phyloP scores from a whole-genome alignment of 2,797 vertebrate genomes.

The Nannoperca australis region DNA sequence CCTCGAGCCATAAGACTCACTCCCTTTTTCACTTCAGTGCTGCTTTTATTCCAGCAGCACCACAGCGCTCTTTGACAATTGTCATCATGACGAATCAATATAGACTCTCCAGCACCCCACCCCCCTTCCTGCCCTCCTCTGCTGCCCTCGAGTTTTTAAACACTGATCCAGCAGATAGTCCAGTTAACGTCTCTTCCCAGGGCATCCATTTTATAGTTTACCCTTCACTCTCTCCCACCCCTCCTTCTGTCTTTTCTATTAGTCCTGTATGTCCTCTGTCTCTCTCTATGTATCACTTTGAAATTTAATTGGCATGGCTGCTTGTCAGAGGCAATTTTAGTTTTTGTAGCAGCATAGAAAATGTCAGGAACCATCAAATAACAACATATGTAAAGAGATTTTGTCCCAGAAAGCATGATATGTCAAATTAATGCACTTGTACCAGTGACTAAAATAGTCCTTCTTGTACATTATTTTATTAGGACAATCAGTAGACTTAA shows the following conservation, averaged over 20 bases:
- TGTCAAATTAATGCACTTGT: not conserved
- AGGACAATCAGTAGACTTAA: not conserved
- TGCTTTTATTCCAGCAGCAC: slow-evolving; percentile 69
- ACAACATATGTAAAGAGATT: not conserved
- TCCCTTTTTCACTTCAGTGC: slow-evolving; percentile 67
- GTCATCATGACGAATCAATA: slow-evolving; percentile 82
- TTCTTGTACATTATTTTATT: not conserved
- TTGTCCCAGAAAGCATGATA: not conserved
- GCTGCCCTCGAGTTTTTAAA: slow-evolving; percentile 73
- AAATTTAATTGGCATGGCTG: slow-evolving; percentile 29
- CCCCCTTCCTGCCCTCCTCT: not conserved
- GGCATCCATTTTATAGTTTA: slow-evolving; percentile 50
- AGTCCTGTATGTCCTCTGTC: slow-evolving; percentile 35
- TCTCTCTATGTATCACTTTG: slow-evolving; percentile 7
- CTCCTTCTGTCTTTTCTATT: slow-evolving; percentile 31
- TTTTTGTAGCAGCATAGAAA: not conserved
- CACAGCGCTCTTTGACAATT: slow-evolving; percentile 74
- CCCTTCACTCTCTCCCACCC: slow-evolving; percentile 25
- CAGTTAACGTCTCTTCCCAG: slow-evolving; percentile 58
- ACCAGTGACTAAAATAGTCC: slow-evolving; percentile 4
- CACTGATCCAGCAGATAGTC: slow-evolving; percentile 63
- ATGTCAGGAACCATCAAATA: slow-evolving; percentile 25
- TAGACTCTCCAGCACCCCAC: slow-evolving; percentile 50
- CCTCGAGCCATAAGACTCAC: slow-evolving; percentile 64
- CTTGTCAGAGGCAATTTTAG: slow-evolving; percentile 14